These are phyloP conservation scores for Oreochromis grahami DNA, from an alignment of 2,797 vertebrate species.

Conservation along the genomic window DNA sequence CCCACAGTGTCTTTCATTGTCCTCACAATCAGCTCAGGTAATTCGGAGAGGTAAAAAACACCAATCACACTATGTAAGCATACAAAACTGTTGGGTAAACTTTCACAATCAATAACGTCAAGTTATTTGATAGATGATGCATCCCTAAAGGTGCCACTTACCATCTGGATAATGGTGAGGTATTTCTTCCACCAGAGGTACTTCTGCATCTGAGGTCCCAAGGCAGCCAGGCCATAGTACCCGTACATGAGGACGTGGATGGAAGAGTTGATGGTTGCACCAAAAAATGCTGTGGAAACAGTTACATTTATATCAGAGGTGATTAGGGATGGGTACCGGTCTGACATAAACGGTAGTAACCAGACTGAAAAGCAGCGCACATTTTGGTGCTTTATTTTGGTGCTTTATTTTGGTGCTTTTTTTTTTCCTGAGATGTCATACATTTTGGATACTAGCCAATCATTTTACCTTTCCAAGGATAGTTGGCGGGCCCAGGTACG, in stretches of 20 bases:
- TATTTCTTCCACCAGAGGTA: constrained; percentile 99
- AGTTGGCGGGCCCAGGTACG: too few relatives aligned
- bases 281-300: constrained; percentile 86
- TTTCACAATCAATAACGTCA: neutral
- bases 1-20: neutral
- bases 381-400: too few relatives aligned
- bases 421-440: too few relatives aligned
- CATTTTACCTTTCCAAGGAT: too few relatives aligned
- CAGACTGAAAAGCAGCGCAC: too few relatives aligned
- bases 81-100: neutral
- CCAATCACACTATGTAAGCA: neutral
- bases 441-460: too few relatives aligned
- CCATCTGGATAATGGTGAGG: constrained; percentile 97
- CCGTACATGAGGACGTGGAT: constrained; percentile 98
- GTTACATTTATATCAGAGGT: neutral
- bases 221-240: constrained; percentile 94
- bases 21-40: neutral
- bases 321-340: neutral
- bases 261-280: constrained; percentile 93
- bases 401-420: too few relatives aligned
- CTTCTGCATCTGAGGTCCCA: constrained; percentile 95
- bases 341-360: too few relatives aligned
- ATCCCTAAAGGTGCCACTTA: constrained; percentile 59
- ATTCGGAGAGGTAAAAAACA: rapidly evolving
- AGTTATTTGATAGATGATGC: neutral